Conservation (phyloP, 2,113 vertebrate species). For the Scomber colias region DNA sequence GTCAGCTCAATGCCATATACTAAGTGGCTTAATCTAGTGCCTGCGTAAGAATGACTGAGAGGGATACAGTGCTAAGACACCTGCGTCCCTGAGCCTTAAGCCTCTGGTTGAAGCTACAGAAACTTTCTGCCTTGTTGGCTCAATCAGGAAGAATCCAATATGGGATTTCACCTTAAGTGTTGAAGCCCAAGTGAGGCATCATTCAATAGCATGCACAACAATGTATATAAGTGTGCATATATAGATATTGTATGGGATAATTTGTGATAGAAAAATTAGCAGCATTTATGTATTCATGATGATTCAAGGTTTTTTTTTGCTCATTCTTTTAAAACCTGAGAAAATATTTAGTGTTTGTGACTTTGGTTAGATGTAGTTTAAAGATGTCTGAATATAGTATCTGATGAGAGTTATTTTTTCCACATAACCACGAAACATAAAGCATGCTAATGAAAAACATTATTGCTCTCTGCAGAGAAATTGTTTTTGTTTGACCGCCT, state of each 20-base stretch:
- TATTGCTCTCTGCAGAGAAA: constrained; percentile 45
- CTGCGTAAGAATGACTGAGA: constrained; percentile 59
- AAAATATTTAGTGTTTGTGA: not conserved
- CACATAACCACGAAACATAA: constrained; percentile 32
- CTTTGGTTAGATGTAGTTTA: not conserved
- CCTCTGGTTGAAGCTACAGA: constrained; percentile 47
- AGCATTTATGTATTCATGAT: too few species aligned
- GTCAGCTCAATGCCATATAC: constrained; percentile 59
- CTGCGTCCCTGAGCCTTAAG: constrained; percentile 66
- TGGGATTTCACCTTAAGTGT: constrained; percentile 43
- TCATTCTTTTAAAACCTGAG: not conserved
- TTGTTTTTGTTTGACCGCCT: constrained; percentile 25
- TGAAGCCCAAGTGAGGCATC: constrained; percentile 1
- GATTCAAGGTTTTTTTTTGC: not conserved
- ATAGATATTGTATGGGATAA: too few species aligned
- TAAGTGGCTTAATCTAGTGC: constrained; percentile 72
- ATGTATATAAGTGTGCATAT: not conserved
- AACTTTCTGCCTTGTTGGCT: constrained; percentile 39
- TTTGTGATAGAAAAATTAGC: too few species aligned
- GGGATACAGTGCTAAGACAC: constrained; percentile 66
- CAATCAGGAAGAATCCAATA: constrained; percentile 63
- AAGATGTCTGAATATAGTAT: not conserved
- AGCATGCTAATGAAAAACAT: constrained; percentile 54
- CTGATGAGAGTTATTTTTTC: not conserved
- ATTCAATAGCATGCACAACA: not conserved